Base-by-base conservation (phyloP, 2,888 invertebrate species). In the Erebia epiphron region DNA sequence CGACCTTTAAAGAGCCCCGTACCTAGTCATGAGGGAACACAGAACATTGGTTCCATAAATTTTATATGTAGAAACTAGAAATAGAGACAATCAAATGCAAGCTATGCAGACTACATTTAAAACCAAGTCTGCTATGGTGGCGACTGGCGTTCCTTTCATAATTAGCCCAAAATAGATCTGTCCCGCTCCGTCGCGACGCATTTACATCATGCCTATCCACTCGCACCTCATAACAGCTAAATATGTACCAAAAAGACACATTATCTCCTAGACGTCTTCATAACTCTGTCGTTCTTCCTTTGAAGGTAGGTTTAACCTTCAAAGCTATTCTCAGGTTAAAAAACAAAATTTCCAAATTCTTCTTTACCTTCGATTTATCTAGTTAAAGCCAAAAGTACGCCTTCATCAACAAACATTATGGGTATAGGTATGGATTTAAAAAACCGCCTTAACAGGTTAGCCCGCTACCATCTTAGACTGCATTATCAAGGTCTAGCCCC, bases 111-210 rank as follows among this genome's bases (percentile, higher is more conserved):
- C 69, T 72, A 70, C 68, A 70, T 69, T 69, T 75, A 71, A 75
- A 67, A 66, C 71, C 50, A 74, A 76, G 75, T 78, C 78, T 77
- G 79, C 72, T 75, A 73, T 67, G 54, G 76, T 67, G 18, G 77
- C 82, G 80, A 79, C 80, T 67, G 18, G 77, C 82, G 80, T 79
- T 80, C 82, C 78, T 76, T 73, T 80, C 80, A 84, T 84, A 83
- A 84, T 85, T 83, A 86, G 79, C 84, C 82, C 73, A 77, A 87
- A 87, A 89, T 86, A 88, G 83, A 84, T 75, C 68, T 73, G 75
- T 83, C 84, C 78, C 78, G 82, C 81, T 79, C 77, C 78, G 70
- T 70, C 76, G 72, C 68, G 64, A 68, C 70, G 72, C 72, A 73
- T 77, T 76, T 71, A 72, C 69, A 78, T 79, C 76, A 46, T 69